Evolutionary conservation across 2,888 invertebrate genomes (phyloP).

Genomic region (Mimumesa dahlbomi): DNA sequence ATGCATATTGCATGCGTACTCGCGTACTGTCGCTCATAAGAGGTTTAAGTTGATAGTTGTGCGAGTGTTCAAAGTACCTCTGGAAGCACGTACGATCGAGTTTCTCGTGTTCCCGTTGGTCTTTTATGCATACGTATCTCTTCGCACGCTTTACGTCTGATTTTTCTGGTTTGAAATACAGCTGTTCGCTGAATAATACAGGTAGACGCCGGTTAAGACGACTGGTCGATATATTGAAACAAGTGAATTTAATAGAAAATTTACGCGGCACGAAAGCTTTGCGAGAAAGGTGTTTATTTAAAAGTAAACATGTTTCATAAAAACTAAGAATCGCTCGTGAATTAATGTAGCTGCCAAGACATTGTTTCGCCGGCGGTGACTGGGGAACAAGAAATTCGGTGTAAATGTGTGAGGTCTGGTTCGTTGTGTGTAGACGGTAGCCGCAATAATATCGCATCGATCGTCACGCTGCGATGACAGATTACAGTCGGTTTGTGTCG

Average conservation of each 20-base stretch:
- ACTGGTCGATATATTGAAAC: constrained; percentile 13
- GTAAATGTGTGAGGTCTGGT: no score
- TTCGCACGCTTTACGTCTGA: constrained; percentile 7
- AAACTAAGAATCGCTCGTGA: no score
- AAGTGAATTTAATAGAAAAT: background rate
- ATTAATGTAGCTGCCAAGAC: no score
- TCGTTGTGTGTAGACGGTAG: background rate
- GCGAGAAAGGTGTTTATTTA: background rate
- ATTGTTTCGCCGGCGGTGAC: background rate
- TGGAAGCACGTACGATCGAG: background rate
- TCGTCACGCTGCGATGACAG: constrained; percentile 41
- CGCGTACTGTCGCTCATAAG: constrained; percentile 11
- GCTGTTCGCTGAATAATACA: background rate
- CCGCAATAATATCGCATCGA: constrained; percentile 33
- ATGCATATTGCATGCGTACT: constrained; percentile 46
- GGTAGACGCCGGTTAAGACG: background rate
- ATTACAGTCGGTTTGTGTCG: constrained; percentile 48
- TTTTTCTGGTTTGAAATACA: background rate
- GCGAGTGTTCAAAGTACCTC: background rate
- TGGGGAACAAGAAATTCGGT: background rate
- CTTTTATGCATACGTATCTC: constrained; percentile 12
- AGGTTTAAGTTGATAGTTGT: constrained; percentile 20
- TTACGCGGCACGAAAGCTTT: background rate
- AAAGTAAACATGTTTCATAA: no score
- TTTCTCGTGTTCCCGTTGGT: constrained; percentile 27